Percentiles rank a stretch among this genome's conserved stretches.
Evolutionary conservation across 2,888 invertebrate genomes (phyloP).

Genomic region (Platycnemis pennipes): DNA sequence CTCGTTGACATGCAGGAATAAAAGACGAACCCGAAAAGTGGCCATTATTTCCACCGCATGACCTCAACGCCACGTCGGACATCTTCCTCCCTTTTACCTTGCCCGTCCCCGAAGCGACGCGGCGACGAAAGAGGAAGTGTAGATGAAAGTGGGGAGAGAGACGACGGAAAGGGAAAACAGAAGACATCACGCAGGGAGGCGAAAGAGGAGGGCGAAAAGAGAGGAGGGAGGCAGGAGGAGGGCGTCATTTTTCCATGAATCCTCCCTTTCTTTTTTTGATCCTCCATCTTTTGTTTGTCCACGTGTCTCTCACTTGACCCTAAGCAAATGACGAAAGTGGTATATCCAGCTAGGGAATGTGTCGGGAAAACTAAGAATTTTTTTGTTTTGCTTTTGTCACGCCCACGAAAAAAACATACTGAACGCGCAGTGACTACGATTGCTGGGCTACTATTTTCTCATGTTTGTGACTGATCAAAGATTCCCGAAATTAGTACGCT

Average conservation of each 20-base stretch:
- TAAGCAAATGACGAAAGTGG: neutral
- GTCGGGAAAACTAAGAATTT: neutral
- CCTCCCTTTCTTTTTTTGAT: neutral
- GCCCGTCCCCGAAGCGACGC: neutral
- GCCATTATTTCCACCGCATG: conserved; percentile 57
- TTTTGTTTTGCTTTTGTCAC: neutral
- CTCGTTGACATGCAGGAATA: conserved; percentile 34
- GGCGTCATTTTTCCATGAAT: neutral
- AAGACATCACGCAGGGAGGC: neutral
- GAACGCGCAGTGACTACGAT: neutral
- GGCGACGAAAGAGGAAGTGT: neutral
- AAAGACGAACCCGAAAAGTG: conserved; percentile 53
- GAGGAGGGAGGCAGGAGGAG: neutral
- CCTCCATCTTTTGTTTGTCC: conserved; percentile 47
- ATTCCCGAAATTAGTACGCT: too few relatives aligned
- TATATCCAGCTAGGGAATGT: neutral
- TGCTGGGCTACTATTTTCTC: neutral
- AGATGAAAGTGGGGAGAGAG: neutral
- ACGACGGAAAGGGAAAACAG: too few relatives aligned
- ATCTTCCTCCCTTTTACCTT: neutral
- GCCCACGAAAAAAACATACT: neutral
- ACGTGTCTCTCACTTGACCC: conserved; percentile 53
- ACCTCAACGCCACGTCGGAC: conserved; percentile 30
- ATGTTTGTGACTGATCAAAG: neutral
- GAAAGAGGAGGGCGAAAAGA: neutral